Evolutionary conservation across 2,797 vertebrate species (phyloP).

Genomic region (Atherinosoma microstoma): DNA sequence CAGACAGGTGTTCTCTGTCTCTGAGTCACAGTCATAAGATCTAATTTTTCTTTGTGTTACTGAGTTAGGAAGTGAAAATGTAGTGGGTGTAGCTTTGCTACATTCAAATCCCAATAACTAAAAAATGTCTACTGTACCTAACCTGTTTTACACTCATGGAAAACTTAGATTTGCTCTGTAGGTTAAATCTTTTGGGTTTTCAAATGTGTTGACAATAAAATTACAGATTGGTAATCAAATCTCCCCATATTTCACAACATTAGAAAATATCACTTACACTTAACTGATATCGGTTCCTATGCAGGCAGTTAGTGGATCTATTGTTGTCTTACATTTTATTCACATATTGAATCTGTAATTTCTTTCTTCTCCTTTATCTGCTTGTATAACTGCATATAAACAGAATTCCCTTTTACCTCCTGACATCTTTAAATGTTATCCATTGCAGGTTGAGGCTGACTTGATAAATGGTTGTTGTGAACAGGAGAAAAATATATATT

Average conservation of each 20-base stretch:
- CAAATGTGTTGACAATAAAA: constrained; percentile 1
- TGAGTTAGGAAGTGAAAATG: background rate
- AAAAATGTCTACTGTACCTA: background rate
- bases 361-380: background rate
- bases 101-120: background rate
- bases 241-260: constrained; percentile 9
- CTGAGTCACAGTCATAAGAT: background rate
- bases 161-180: background rate
- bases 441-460: constrained; percentile 40
- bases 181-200: background rate
- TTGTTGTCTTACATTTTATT: constrained; percentile 9
- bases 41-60: background rate
- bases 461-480: constrained; percentile 84
- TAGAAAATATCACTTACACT: background rate
- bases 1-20: background rate
- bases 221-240: background rate
- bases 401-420: constrained; percentile 32
- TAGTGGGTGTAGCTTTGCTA: background rate
- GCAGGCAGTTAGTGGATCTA: background rate
- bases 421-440: constrained; percentile 67
- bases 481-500: constrained; percentile 79
- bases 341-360: background rate
- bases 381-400: constrained; percentile 45
- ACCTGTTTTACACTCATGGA: background rate
- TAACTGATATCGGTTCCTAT: background rate